Percentiles rank a stretch among this genome's conserved stretches.
phyloP scores from a whole-genome alignment of 2,888 invertebrate genomes.

The Heteromyza rotundicornis region DNA sequence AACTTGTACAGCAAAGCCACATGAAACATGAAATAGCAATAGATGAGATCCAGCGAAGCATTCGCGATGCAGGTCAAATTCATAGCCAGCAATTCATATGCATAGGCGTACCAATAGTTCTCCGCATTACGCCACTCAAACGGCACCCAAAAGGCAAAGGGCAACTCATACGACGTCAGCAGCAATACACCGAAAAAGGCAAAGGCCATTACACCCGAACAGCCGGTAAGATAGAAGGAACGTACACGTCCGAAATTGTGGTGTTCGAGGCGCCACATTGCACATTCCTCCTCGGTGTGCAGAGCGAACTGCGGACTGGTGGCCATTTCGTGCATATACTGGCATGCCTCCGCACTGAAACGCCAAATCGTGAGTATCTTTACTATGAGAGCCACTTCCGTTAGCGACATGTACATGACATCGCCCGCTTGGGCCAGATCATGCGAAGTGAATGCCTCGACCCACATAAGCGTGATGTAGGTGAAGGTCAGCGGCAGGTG shows the following conservation, averaged over 20 bases:
- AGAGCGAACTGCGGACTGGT: constrained; percentile 21
- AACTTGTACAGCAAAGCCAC: constrained; percentile 41
- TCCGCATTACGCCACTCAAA: constrained; percentile 45
- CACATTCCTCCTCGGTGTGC: constrained; percentile 25
- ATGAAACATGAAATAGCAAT: constrained; percentile 50
- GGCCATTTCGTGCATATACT: constrained; percentile 33
- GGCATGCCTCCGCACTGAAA: constrained; percentile 24
- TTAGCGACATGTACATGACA: constrained; percentile 44
- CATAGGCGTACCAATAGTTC: constrained; percentile 42
- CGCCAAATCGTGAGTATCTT: constrained; percentile 41
- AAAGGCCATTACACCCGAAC: constrained; percentile 21
- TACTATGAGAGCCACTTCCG: constrained; percentile 36
- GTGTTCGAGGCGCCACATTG: constrained; percentile 32
- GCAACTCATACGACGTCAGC: constrained; percentile 36
- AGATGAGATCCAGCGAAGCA: constrained; percentile 44
- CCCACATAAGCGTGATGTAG: constrained; percentile 38
- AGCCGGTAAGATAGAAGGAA: constrained; percentile 31
- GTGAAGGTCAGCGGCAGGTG: constrained; percentile 40
- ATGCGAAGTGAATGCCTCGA: constrained; percentile 34
- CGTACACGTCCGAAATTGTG: constrained; percentile 33
- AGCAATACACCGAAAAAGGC: constrained; percentile 26
- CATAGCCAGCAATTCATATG: constrained; percentile 43
- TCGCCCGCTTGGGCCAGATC: constrained; percentile 37
- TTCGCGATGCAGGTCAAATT: constrained; percentile 39
- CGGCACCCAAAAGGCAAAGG: constrained; percentile 49